Evolutionary conservation across 2,797 vertebrate genomes (phyloP).

Genomic region (Yasuhikotakia modesta): DNA sequence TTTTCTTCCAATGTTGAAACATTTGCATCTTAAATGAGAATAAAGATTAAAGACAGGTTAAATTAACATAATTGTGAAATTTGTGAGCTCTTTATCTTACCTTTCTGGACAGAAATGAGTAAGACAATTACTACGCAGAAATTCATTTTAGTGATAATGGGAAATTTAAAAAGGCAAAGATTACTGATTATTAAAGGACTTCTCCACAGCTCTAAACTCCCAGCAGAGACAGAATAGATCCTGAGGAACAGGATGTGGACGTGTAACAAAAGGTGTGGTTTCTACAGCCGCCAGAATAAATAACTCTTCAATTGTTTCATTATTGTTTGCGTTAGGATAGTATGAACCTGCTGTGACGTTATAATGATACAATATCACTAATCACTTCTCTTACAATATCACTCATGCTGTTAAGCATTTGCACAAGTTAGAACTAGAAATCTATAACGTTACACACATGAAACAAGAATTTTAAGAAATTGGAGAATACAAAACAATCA

Average conservation of each 20-base stretch:
- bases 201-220: constrained; percentile 4
- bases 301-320: constrained; percentile 11
- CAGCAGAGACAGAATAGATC: constrained; percentile 32
- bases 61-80: neutral
- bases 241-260: constrained; percentile 58
- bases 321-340: constrained; percentile 21
- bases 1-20: neutral
- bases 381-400: neutral
- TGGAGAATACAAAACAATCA: too few species aligned
- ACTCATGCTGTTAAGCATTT: neutral
- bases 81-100: constrained; percentile 7
- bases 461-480: neutral
- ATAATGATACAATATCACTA: neutral
- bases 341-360: constrained; percentile 12
- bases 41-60: neutral
- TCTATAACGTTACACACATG: neutral
- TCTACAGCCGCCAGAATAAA: neutral
- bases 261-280: constrained; percentile 51
- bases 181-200: neutral
- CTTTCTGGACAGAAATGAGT: neutral
- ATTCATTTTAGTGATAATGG: constrained; percentile 3
- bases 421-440: neutral
- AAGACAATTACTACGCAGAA: constrained; percentile 20
- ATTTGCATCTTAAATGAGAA: neutral
- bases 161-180: neutral